phyloP scores from a whole-genome alignment of 1,140 invertebrate genomes.

The Phortica variegata region DNA sequence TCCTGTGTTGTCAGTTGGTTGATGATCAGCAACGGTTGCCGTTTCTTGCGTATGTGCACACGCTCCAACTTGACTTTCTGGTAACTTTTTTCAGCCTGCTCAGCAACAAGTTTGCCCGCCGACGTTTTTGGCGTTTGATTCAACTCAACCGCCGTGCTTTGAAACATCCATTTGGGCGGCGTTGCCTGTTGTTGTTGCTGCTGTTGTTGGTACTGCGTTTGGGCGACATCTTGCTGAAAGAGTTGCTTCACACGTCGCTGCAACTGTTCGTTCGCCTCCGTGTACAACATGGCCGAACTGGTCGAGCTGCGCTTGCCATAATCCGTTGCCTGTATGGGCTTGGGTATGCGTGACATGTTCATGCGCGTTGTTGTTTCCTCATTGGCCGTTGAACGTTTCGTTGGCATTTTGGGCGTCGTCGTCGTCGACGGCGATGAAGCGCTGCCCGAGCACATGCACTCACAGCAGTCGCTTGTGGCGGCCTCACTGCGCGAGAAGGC shows the following conservation, averaged over 20 bases:
- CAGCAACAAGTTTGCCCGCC: neutral
- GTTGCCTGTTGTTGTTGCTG: too few species aligned
- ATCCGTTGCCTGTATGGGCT: constrained; percentile 10
- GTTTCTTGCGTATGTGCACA: constrained; percentile 45
- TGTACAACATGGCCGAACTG: constrained; percentile 6
- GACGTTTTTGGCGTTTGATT: neutral
- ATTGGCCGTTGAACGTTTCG: neutral
- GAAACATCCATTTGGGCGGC: constrained; percentile 28
- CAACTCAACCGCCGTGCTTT: constrained; percentile 8
- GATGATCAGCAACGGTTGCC: constrained; percentile 39
- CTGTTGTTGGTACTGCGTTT: constrained; percentile 5
- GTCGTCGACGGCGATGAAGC: neutral
- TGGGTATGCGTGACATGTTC: constrained; percentile 23
- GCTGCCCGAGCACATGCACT: neutral
- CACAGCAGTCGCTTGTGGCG: neutral
- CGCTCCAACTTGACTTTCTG: constrained; percentile 34
- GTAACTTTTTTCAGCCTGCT: constrained; percentile 11
- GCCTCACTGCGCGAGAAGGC: neutral
- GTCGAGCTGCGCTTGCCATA: neutral
- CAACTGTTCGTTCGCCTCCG: constrained; percentile 21
- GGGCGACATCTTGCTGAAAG: constrained; percentile 18
- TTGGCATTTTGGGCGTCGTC: too few species aligned
- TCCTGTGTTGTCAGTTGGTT: constrained; percentile 22
- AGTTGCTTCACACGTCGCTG: constrained; percentile 25
- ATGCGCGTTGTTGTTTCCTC: constrained; percentile 4